These are phyloP conservation scores for Drosophila emarginata DNA, from an alignment of 2,888 invertebrate species.

Conservation along the genomic window DNA sequence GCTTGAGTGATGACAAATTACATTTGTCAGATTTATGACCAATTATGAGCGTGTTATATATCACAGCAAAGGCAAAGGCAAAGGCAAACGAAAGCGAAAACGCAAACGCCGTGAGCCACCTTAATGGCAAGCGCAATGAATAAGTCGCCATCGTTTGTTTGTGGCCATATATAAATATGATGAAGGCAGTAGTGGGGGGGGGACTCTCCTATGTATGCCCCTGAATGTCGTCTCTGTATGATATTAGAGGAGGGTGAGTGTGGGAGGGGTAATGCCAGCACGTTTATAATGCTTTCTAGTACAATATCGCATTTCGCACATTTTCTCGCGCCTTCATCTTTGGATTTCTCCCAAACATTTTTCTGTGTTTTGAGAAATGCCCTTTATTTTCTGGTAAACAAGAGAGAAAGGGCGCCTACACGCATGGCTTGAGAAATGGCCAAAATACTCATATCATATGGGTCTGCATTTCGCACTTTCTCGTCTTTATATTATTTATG, in stretches of 20 bases:
- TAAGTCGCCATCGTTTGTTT: constrained; percentile 77
- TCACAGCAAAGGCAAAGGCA: constrained; percentile 57
- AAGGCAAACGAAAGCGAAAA: constrained; percentile 23
- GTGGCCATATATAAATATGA: constrained; percentile 41
- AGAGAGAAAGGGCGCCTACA: background rate
- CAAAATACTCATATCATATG: constrained; percentile 33
- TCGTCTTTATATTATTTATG: constrained; percentile 69
- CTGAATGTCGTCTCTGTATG: background rate
- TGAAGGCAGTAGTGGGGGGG: background rate
- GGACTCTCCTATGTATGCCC: background rate
- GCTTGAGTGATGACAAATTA: constrained; percentile 81
- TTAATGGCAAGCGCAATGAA: constrained; percentile 77
- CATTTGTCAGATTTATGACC: constrained; percentile 82
- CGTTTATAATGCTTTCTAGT: constrained; percentile 38
- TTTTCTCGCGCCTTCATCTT: constrained; percentile 40
- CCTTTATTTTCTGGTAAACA: background rate
- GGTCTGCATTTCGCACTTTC: constrained; percentile 60
- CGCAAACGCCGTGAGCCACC: constrained; percentile 61
- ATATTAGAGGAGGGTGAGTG: constrained; percentile 1
- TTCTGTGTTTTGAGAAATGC: constrained; percentile 16
- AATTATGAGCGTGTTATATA: constrained; percentile 81
- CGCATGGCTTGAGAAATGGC: constrained; percentile 55
- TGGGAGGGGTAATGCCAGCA: constrained; percentile 37
- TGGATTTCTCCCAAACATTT: constrained; percentile 3
- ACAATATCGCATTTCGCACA: constrained; percentile 62